Evolutionary conservation across 2,797 vertebrate species (phyloP).

Genomic region (Florisuga fusca): DNA sequence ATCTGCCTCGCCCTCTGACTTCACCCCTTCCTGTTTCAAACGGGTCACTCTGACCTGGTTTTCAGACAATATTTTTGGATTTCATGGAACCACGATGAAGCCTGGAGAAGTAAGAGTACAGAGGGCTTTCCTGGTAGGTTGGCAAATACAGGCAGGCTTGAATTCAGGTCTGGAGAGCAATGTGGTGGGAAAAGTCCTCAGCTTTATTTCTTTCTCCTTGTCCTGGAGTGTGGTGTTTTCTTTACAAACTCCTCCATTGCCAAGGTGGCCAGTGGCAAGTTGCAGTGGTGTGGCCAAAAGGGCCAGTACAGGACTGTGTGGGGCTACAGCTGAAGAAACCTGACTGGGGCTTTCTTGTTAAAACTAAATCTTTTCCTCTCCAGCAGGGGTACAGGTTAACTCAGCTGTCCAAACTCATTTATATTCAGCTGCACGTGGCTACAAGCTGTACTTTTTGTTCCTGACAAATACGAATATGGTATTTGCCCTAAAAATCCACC

Average conservation of each 20-base stretch:
- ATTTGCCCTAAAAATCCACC: slow-evolving; percentile 32
- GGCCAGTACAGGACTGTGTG: rapidly evolving
- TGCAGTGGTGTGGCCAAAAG: not conserved
- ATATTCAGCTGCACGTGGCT: not conserved
- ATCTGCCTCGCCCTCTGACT: slow-evolving; percentile 43
- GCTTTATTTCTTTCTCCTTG: not conserved
- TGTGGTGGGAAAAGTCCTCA: not conserved
- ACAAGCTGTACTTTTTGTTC: slow-evolving; percentile 33
- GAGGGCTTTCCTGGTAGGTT: not conserved
- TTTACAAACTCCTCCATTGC: rapidly evolving
- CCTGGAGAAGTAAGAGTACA: not conserved
- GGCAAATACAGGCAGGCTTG: not conserved
- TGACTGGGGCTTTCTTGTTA: not conserved
- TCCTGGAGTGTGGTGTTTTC: not conserved
- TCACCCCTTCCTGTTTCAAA: slow-evolving; percentile 27
- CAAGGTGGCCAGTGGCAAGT: not conserved
- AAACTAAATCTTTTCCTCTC: not conserved
- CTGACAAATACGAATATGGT: not conserved
- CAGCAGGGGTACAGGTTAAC: slow-evolving; percentile 16
- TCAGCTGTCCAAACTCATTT: slow-evolving; percentile 63
- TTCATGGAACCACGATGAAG: not conserved
- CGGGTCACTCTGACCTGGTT: slow-evolving; percentile 21
- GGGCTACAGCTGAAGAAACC: not conserved
- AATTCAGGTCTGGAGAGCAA: not conserved
- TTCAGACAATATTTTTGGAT: slow-evolving; percentile 10